Percentiles rank a stretch among this genome's conserved stretches.
phyloP scores from a whole-genome alignment of 2,888 invertebrate genomes.

The Limnephilus lunatus region DNA sequence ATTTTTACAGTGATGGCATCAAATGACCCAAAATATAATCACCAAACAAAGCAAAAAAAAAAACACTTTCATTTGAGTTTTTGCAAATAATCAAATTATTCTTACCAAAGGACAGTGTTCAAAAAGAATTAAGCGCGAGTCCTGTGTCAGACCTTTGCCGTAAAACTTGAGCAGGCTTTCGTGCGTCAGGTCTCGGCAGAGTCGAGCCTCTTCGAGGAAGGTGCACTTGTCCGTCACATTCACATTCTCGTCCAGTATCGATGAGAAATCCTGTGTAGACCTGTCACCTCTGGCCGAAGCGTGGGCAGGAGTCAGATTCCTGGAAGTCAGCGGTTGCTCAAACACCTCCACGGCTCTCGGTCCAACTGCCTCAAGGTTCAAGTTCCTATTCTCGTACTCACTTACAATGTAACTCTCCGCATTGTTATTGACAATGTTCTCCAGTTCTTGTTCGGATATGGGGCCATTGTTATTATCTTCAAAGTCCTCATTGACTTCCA shows the following conservation, averaged over 20 bases:
- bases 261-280: conserved; percentile 17
- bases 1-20: not conserved
- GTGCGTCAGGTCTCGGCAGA: conserved; percentile 85
- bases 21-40: not conserved
- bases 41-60: not conserved
- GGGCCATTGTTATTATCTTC: conserved; percentile 79
- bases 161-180: conserved; percentile 84
- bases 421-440: conserved; percentile 79
- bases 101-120: conserved; percentile 84
- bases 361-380: conserved; percentile 70
- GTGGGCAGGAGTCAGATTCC: conserved; percentile 45
- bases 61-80: not conserved
- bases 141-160: conserved; percentile 86
- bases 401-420: conserved; percentile 76
- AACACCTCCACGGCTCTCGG: conserved; percentile 47
- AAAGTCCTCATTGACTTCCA: conserved; percentile 68
- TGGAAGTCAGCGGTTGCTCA: conserved; percentile 47
- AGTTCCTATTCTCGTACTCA: conserved; percentile 73
- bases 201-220: conserved; percentile 86
- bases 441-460: conserved; percentile 77
- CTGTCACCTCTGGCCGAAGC: conserved; percentile 41
- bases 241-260: conserved; percentile 87
- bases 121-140: conserved; percentile 87
- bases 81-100: conserved; percentile 25
- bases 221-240: conserved; percentile 85